Base-by-base conservation (phyloP, 2,113 vertebrate genomes). In the Lethenteron camtschaticum region DNA sequence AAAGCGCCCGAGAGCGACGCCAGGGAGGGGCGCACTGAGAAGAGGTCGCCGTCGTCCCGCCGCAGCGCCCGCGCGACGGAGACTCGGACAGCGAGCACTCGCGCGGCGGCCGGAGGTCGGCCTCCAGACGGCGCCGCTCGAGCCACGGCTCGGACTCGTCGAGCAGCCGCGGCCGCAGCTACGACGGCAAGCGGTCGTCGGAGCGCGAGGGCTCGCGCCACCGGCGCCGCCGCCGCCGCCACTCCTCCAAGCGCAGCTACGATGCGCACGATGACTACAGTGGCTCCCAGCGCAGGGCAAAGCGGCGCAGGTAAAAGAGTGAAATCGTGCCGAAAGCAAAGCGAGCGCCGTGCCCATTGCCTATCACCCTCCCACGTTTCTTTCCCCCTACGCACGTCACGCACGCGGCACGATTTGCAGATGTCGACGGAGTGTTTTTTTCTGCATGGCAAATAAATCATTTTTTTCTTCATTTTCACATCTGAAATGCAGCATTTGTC, bases 131-230 rank as follows among this genome's bases (percentile, higher is more conserved):
- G 41, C 80, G 68, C 7, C 77, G 76, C 10, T 81, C 78, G 11
- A 86, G 85, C 41, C 80, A 78, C 2, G 86, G 85, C 59, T 96
- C 94, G 1, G 91, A 90, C 69, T 90, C 92, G 0, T 89, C 80
- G 76, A 96, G 89, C 76, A 90, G 91, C 76, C 84, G 77, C 20
- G 81, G 78, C 12, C 82, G 79, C 1, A 96, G 90, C 76, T 95
- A 95, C 76, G 88, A 88, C 0, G 88, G 82, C 0, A 81, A 96
- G 71, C 95, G 87, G 77, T 95, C 96, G 72, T 96, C 88, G 9
- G 90, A 90, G 73, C 90, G 90, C 9, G 83, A 84, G 11, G 81
- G 76, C 0, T 84, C 84, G 12, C 73, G 81, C 75, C 3, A 78
- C 71, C 75, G 77, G 70, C 82, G 70, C 24, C 73, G 71, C 70